Base-by-base conservation (phyloP, 92 coral and sea anemone genomes). In the Nematostella vectensis region DNA sequence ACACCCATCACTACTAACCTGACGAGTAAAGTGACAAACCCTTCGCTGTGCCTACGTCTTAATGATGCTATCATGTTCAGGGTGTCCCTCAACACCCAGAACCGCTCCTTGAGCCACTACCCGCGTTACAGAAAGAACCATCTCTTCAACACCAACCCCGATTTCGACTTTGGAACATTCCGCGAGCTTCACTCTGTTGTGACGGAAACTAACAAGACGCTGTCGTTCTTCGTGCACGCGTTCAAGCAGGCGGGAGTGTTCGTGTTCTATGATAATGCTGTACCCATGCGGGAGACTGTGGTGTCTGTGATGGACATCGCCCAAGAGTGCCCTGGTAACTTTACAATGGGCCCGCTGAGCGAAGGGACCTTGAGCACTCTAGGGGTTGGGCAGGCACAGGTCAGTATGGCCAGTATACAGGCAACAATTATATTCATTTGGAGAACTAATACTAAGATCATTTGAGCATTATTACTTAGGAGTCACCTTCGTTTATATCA, bases 41-140 rank as follows among this genome's bases (percentile, higher is more conserved):
- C 99, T 0, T 60, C 74, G 3, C 44, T 82, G 30, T 93, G 99
- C 72, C 48, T 86, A 12, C 51, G 33, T 45, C 52, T 68, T 27
- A 83, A 76, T 4, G 60, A 80, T 15, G 79, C 96, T 2, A 28
- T 93, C 11, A 25, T 70, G 31, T 93, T 93, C 39, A 75, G 61
- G 44, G 48, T 86, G 13, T 63, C 72, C n/a, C 59, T 93, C 38
- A 93, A 82, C 54, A 65, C 66, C 0, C 47, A 20, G 30, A 87
- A 93, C 68, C 86, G 99, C 8, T 74, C 85, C 11, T 50, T 68
- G 18, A 86, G 94, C 54, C 81, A 82, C 47, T 93, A 86, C 57
- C 99, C 99, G 4, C 64, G 99, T 26, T 93, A 93, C 67, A 70
- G 77, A 44, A 87, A 82, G 62, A 88, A 93, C 59, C 99, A 93